Conservation (phyloP, 2,113 vertebrate genomes). For the Colossoma macropomum region DNA sequence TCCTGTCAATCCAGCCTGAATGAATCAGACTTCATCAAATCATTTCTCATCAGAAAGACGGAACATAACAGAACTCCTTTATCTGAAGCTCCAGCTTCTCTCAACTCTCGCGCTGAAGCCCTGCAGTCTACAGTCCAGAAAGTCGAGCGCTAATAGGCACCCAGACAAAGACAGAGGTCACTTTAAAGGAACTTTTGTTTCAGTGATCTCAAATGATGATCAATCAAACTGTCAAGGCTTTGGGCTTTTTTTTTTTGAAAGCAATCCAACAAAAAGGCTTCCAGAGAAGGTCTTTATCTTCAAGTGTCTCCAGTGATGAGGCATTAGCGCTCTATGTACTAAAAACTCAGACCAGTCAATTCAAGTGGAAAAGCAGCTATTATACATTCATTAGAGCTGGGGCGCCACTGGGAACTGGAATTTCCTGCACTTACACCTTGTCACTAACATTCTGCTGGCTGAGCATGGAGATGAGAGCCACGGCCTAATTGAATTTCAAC, state of each 20-base stretch:
- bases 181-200: slow-evolving; percentile 33
- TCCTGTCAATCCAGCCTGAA: slow-evolving; percentile 2
- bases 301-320: slow-evolving; percentile 14
- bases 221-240: slow-evolving; percentile 37
- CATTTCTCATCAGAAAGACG: slow-evolving; percentile 5
- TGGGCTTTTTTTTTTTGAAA: background rate
- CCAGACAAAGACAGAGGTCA: slow-evolving; percentile 11
- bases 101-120: background rate
- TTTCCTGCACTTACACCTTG: slow-evolving; percentile 42
- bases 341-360: slow-evolving; percentile 24
- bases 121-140: background rate
- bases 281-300: slow-evolving; percentile 24
- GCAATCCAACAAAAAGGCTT: slow-evolving; percentile 1
- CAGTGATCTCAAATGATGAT: slow-evolving; percentile 33
- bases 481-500: slow-evolving; percentile 30
- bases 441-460: slow-evolving; percentile 22
- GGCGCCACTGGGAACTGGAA: slow-evolving; percentile 26
- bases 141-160: background rate
- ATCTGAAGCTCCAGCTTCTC: background rate
- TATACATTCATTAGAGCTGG: slow-evolving; percentile 47
- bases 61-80: background rate
- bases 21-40: slow-evolving; percentile 28
- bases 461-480: background rate
- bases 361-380: slow-evolving; percentile 46
- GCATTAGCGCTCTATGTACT: slow-evolving; percentile 21